Conservation (phyloP, 2,888 invertebrate species). For the Smittia aterrima region DNA sequence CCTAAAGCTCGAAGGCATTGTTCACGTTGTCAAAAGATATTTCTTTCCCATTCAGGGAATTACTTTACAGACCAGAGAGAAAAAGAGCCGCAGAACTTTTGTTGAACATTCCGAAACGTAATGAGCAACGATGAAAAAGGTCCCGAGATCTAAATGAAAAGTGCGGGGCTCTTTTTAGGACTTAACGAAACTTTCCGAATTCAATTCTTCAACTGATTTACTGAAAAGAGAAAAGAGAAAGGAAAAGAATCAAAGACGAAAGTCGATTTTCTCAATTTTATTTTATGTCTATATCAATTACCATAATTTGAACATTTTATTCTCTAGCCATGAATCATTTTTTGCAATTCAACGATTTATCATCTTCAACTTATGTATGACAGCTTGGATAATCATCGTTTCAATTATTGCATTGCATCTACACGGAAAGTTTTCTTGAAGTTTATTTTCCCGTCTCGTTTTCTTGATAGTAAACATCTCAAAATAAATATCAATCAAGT, state of each 20-base stretch:
- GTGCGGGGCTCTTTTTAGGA: no score
- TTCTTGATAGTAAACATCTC: neutral
- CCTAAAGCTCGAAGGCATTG: neutral
- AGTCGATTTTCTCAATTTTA: neutral
- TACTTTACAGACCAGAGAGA: neutral
- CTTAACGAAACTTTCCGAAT: no score
- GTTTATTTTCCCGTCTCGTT: neutral
- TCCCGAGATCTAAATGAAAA: neutral
- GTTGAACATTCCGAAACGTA: neutral
- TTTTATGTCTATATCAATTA: conserved; percentile 6
- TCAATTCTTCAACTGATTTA: neutral
- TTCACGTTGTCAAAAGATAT: neutral
- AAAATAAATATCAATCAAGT: neutral
- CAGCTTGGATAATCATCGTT: neutral
- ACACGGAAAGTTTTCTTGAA: neutral
- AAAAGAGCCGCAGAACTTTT: neutral
- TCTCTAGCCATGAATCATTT: conserved; percentile 12
- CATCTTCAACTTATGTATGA: neutral
- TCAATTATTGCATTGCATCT: conserved; percentile 6
- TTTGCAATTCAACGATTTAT: neutral
- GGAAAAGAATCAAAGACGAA: neutral
- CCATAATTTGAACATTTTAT: conserved; percentile 7
- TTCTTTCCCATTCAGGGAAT: neutral
- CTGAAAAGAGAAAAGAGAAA: neutral
- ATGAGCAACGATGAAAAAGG: neutral